Percentiles rank a stretch among this genome's conserved stretches.
Evolutionary conservation across 2,888 invertebrate genomes (phyloP).

Genomic region (Drosophila mimica): DNA sequence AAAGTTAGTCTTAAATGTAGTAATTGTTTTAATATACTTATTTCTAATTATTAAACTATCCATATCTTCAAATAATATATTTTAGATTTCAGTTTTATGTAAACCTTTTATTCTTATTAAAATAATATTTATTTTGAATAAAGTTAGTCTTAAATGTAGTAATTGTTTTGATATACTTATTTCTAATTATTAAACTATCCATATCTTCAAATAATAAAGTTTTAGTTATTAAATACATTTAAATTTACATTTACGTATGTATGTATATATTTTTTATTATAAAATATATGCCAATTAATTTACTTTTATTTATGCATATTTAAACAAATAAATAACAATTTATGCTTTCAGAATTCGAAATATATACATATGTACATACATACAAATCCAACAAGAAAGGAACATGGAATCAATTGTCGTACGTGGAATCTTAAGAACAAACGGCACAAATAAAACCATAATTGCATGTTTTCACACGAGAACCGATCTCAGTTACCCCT

Average conservation of each 20-base stretch:
- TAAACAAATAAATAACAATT: not conserved
- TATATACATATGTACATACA: not conserved
- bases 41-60: not conserved
- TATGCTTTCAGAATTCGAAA: not conserved
- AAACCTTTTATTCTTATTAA: no score
- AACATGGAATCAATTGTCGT: not conserved
- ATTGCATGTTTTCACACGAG: slow-evolving; percentile 83
- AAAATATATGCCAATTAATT: not conserved
- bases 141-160: not conserved
- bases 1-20: not conserved
- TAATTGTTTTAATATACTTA: not conserved
- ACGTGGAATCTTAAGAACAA: slow-evolving; percentile 28
- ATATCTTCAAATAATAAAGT: not conserved
- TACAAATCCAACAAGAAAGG: not conserved
- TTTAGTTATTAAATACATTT: not conserved
- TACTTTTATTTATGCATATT: not conserved
- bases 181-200: not conserved
- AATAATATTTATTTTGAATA: not conserved
- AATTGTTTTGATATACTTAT: not conserved
- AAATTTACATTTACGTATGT: not conserved
- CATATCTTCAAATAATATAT: not conserved
- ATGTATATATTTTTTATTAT: not conserved
- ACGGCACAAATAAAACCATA: slow-evolving; percentile 75
- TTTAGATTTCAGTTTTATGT: no score
- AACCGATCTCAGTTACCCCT: slow-evolving; percentile 57